Conservation (phyloP, 2,797 vertebrate species). For the Acipenser transmontanus region DNA sequence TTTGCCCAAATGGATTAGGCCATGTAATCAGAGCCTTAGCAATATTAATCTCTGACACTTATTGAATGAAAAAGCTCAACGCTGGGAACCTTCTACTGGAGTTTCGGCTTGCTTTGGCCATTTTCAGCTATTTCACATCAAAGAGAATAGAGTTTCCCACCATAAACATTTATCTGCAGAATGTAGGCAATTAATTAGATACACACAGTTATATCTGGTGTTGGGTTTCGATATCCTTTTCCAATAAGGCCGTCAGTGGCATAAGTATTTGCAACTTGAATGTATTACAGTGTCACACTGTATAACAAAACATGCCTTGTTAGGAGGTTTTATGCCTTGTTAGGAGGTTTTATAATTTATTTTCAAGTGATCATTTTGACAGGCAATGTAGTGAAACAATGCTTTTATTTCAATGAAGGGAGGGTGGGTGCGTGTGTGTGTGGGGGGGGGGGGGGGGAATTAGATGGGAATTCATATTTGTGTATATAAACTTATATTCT, state of each 20-base stretch:
- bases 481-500: slow-evolving; percentile 39
- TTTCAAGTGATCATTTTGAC: slow-evolving; percentile 27
- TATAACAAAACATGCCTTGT: slow-evolving; percentile 32
- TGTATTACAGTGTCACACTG: slow-evolving; percentile 30
- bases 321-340: slow-evolving; percentile 24
- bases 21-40: slow-evolving; percentile 64
- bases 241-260: slow-evolving; percentile 51
- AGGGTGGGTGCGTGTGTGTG: not conserved
- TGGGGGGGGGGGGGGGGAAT: slow-evolving; percentile 16
- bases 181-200: slow-evolving; percentile 80
- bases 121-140: slow-evolving; percentile 71
- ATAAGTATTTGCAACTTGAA: slow-evolving; percentile 32
- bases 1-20: slow-evolving; percentile 71
- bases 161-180: slow-evolving; percentile 61
- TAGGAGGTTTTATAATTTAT: slow-evolving; percentile 30
- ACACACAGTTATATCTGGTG: slow-evolving; percentile 73
- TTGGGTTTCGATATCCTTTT: slow-evolving; percentile 64
- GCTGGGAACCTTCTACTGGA: slow-evolving; percentile 48
- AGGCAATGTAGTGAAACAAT: not conserved
- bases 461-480: slow-evolving; percentile 41
- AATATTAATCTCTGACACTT: slow-evolving; percentile 72
- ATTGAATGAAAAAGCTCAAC: slow-evolving; percentile 41
- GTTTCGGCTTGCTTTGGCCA: slow-evolving; percentile 37
- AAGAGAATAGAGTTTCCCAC: slow-evolving; percentile 61
- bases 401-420: slow-evolving; percentile 5